These are phyloP conservation scores for Conus betulinus DNA, from an alignment of 1,140 invertebrate species.

Conservation along the genomic window DNA sequence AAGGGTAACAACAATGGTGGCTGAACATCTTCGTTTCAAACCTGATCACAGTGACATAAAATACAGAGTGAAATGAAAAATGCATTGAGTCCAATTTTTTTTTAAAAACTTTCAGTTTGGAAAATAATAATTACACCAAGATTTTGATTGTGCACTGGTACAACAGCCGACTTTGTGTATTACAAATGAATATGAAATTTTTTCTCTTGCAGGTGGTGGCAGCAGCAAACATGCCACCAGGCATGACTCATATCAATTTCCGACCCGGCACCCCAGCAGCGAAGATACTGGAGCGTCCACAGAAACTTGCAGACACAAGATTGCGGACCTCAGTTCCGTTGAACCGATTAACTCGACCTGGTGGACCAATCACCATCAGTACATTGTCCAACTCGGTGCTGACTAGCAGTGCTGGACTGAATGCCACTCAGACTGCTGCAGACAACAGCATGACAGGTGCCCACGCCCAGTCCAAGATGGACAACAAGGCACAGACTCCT, in stretches of 20 bases:
- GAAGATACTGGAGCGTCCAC: constrained; percentile 19
- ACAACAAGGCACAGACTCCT: not conserved
- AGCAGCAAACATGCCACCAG: not conserved
- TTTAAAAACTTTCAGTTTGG: no score
- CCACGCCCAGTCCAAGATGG: not conserved
- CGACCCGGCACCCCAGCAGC: not conserved
- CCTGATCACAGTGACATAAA: no score
- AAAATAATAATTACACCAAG: no score
- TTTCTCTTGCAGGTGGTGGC: constrained; percentile 10
- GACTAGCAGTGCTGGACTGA: not conserved
- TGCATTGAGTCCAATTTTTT: no score
- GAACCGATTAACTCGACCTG: constrained; percentile 4
- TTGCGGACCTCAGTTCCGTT: not conserved
- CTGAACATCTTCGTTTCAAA: no score
- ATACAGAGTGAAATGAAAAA: no score
- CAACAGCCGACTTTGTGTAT: no score
- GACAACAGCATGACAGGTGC: not conserved
- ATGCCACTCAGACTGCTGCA: not conserved
- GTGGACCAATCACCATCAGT: not conserved
- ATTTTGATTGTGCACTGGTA: no score
- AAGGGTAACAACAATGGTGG: no score
- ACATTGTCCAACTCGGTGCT: not conserved
- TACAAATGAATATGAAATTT: no score
- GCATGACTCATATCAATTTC: constrained; percentile 33
- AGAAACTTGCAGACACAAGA: constrained; percentile 8